These are phyloP conservation scores for Melieria omissa DNA, from an alignment of 2,888 invertebrate species.

Conservation along the genomic window DNA sequence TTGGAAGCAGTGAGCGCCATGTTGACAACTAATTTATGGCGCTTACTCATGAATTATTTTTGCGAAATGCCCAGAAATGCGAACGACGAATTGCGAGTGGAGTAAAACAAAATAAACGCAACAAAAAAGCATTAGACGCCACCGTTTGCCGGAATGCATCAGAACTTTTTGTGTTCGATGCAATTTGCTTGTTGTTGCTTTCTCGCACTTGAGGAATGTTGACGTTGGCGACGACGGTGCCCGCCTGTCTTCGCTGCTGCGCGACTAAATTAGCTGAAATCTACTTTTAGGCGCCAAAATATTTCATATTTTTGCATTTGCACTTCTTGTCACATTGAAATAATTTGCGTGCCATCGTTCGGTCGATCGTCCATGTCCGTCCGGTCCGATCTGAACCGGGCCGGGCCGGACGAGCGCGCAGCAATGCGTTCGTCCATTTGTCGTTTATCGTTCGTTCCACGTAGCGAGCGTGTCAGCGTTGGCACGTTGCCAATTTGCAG, in stretches of 20 bases:
- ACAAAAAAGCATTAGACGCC: not conserved
- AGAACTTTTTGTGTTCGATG: conserved; percentile 3
- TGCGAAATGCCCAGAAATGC: not conserved
- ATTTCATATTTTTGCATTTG: conserved; percentile 2
- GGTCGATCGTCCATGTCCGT: conserved; percentile 5
- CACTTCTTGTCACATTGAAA: not conserved
- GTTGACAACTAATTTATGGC: conserved; percentile 66
- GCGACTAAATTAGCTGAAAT: conserved; percentile 4
- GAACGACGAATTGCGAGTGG: not conserved
- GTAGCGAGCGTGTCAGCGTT: conserved; percentile 23
- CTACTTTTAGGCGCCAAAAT: conserved; percentile 30
- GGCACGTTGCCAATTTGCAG: conserved; percentile 39
- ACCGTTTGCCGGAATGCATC: conserved; percentile 3
- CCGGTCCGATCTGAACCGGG: too few species aligned
- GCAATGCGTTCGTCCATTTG: too few species aligned
- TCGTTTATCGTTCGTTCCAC: too few species aligned
- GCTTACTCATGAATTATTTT: conserved; percentile 58
- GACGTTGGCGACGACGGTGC: not conserved
- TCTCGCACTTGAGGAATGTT: not conserved
- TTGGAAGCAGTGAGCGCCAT: conserved; percentile 46
- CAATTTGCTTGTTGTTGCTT: too few species aligned
- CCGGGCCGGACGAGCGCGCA: too few species aligned
- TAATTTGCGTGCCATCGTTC: conserved; percentile 29
- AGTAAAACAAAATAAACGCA: not conserved
- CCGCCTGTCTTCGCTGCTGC: conserved; percentile 1